Evolutionary conservation across 2,797 vertebrate species (phyloP).

Genomic region (Leptatherina wallacei): DNA sequence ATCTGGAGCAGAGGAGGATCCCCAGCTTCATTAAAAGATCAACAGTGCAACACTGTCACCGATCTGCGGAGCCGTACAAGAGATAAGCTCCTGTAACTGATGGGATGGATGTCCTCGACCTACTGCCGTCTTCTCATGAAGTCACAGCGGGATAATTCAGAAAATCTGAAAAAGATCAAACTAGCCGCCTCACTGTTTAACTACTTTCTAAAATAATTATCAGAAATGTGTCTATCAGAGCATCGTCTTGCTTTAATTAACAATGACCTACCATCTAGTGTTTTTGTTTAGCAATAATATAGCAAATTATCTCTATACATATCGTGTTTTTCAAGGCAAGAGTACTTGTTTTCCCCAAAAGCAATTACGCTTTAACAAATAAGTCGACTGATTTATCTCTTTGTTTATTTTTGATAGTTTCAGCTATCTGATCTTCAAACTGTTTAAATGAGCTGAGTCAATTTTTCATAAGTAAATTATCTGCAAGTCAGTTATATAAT

Average conservation of each 20-base stretch:
- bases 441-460: no score
- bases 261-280: not conserved
- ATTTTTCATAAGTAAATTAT: not conserved
- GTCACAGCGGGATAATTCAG: slow-evolving; percentile 5
- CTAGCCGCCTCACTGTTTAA: not conserved
- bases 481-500: not conserved
- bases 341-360: not conserved
- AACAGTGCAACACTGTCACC: slow-evolving; percentile 52
- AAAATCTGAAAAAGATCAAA: slow-evolving; percentile 1
- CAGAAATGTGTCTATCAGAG: not conserved
- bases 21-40: slow-evolving; percentile 73
- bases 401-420: not conserved
- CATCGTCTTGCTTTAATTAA: not conserved
- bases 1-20: slow-evolving; percentile 73
- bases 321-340: not conserved
- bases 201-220: not conserved
- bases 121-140: slow-evolving; percentile 32
- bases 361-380: not conserved
- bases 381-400: not conserved
- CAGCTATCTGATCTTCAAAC: not conserved
- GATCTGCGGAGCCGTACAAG: slow-evolving; percentile 47
- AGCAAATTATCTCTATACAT: not conserved
- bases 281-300: not conserved
- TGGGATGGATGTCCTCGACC: slow-evolving; percentile 47
- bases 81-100: slow-evolving; percentile 70